Evolutionary conservation across 2,797 vertebrate genomes (phyloP).

Genomic region (Galagoides demidoff): DNA sequence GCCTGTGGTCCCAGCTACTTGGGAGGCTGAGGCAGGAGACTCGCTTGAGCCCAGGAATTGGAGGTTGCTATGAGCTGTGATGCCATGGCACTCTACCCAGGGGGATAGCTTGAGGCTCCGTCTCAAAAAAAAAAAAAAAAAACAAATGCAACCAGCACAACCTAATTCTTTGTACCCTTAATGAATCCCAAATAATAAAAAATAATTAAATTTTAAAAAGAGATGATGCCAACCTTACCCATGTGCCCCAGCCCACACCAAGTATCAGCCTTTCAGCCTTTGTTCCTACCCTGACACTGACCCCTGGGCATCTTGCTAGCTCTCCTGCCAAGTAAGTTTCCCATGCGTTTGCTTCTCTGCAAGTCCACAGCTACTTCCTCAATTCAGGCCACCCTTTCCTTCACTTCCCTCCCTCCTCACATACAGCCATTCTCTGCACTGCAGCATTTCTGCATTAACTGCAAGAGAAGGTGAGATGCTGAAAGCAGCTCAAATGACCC

Average conservation of each 20-base stretch:
- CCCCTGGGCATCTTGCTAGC: not conserved
- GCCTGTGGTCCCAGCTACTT: too few relatives aligned
- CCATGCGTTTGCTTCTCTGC: not conserved
- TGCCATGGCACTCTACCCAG: too few relatives aligned
- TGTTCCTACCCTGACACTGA: not conserved
- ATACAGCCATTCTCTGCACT: not conserved
- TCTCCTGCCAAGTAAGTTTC: not conserved
- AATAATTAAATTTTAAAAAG: too few relatives aligned
- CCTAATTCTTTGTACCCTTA: too few relatives aligned
- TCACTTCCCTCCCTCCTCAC: not conserved
- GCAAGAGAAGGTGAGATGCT: not conserved
- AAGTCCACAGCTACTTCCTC: not conserved
- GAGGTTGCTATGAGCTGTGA: too few relatives aligned
- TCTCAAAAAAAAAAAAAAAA: too few relatives aligned
- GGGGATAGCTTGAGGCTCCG: too few relatives aligned
- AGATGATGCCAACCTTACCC: not conserved
- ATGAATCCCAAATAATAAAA: too few relatives aligned
- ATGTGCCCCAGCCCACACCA: not conserved
- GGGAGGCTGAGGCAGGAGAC: too few relatives aligned
- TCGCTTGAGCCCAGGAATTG: too few relatives aligned
- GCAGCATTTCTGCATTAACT: not conserved
- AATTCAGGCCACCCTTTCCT: not conserved
- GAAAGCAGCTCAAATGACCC: not conserved
- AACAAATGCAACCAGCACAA: too few relatives aligned
- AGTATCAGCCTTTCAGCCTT: not conserved